Evolutionary conservation across 2,888 invertebrate species (phyloP).

Genomic region (Stramonita haemastoma): DNA sequence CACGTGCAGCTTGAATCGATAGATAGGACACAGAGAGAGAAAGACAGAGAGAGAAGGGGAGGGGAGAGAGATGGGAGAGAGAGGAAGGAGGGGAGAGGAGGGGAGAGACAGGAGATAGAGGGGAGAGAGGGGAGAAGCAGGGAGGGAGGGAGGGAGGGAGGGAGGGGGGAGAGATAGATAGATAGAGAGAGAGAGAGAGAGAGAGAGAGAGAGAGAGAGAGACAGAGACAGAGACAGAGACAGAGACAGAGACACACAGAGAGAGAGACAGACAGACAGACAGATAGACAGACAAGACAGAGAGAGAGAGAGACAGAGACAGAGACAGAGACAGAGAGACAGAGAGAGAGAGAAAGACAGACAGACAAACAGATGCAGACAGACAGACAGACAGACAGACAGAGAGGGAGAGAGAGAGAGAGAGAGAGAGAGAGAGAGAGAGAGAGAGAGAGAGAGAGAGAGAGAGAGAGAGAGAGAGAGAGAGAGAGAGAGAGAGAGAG

Average conservation of each 20-base stretch:
- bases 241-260: not conserved
- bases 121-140: too few species aligned
- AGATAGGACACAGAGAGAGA: too few species aligned
- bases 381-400: not conserved
- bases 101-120: too few species aligned
- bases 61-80: too few species aligned
- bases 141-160: too few species aligned
- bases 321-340: not conserved
- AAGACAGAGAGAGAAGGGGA: too few species aligned
- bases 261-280: not conserved
- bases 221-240: not conserved
- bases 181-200: not conserved
- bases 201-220: not conserved
- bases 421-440: not conserved
- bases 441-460: not conserved
- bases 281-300: too few species aligned
- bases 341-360: not conserved
- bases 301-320: not conserved
- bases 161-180: too few species aligned
- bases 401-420: not conserved
- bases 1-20: too few species aligned
- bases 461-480: not conserved
- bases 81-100: too few species aligned
- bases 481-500: not conserved
- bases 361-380: not conserved